These are phyloP conservation scores for Drosophila anceps DNA, from an alignment of 2,888 invertebrate species.

Conservation along the genomic window DNA sequence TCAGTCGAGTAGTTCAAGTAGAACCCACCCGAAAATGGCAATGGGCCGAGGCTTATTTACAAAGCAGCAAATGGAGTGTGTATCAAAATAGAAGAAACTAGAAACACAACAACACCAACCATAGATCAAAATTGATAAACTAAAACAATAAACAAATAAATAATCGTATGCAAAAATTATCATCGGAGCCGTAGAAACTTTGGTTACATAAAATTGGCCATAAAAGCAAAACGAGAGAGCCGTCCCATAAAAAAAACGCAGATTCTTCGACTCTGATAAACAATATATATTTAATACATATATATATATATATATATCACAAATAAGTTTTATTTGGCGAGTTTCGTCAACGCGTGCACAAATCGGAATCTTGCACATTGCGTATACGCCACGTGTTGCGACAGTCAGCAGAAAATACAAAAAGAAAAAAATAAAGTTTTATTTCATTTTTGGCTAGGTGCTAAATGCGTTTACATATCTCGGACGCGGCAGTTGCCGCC, in stretches of 20 bases:
- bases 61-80: conserved; percentile 27
- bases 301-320: conserved; percentile 18
- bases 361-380: conserved; percentile 37
- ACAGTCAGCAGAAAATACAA: conserved; percentile 37
- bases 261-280: conserved; percentile 19
- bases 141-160: conserved; percentile 36
- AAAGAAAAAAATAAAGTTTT: neutral
- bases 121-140: conserved; percentile 25
- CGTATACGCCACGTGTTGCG: conserved; percentile 61
- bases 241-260: conserved; percentile 48
- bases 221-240: conserved; percentile 47
- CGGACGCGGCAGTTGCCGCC: conserved; percentile 48
- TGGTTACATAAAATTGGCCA: conserved; percentile 60
- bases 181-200: conserved; percentile 46
- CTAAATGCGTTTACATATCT: conserved; percentile 69
- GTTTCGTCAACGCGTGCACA: conserved; percentile 52
- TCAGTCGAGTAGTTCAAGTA: conserved; percentile 7
- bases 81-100: conserved; percentile 32
- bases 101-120: conserved; percentile 16
- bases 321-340: conserved; percentile 52
- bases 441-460: conserved; percentile 44
- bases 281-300: conserved; percentile 20
- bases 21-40: conserved; percentile 45
- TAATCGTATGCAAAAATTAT: conserved; percentile 33
- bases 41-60: conserved; percentile 55